Percentiles rank a stretch among this genome's conserved stretches.
phyloP scores from a whole-genome alignment of 2,797 vertebrate species.

The Syngnathus acus region DNA sequence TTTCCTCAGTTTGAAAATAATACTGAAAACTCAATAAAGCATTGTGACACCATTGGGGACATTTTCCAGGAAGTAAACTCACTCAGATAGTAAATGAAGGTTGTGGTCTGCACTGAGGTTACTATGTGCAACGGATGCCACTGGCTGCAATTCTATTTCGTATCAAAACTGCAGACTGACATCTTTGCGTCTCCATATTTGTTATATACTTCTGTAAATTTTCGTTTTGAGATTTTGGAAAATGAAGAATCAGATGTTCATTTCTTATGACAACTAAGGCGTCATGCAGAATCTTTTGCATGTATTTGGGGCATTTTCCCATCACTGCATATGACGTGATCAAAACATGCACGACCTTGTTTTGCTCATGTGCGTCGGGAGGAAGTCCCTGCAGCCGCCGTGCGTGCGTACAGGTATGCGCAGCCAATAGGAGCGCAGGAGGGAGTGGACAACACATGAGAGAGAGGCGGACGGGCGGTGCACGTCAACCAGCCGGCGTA shows the following conservation, averaged over 20 bases:
- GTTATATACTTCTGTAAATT: too few relatives aligned
- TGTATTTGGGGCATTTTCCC: too few relatives aligned
- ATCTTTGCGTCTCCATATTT: too few relatives aligned
- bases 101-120: background rate
- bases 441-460: constrained; percentile 35
- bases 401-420: constrained; percentile 56
- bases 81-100: background rate
- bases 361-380: background rate
- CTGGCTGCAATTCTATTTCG: too few relatives aligned
- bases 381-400: constrained; percentile 8
- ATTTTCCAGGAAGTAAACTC: constrained; percentile 1
- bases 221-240: too few relatives aligned
- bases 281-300: too few relatives aligned
- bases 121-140: background rate
- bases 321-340: too few relatives aligned
- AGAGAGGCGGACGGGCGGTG: constrained; percentile 42
- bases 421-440: constrained; percentile 63
- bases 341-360: background rate
- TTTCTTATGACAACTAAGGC: too few relatives aligned
- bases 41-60: background rate
- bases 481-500: constrained; percentile 31
- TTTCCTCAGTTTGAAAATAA: too few relatives aligned
- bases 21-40: too few relatives aligned
- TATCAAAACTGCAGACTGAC: too few relatives aligned
- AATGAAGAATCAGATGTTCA: too few relatives aligned